These are phyloP conservation scores for Oeneis ivallda DNA, from an alignment of 2,888 invertebrate genomes.

Conservation along the genomic window DNA sequence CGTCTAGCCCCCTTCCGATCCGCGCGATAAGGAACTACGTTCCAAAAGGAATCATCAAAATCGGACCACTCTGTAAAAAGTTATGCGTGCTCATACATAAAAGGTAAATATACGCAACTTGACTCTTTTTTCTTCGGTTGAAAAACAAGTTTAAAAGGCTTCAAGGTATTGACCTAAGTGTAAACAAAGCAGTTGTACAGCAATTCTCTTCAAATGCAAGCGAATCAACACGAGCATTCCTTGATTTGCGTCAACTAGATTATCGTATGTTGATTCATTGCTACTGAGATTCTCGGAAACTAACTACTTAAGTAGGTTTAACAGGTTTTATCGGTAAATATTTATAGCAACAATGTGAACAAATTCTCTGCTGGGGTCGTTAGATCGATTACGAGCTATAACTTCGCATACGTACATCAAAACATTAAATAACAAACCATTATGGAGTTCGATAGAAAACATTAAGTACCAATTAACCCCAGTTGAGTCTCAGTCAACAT, in stretches of 20 bases:
- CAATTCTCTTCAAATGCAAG: too few relatives aligned
- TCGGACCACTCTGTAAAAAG: too few relatives aligned
- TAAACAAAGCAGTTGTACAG: conserved; percentile 8
- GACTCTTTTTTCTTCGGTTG: too few relatives aligned
- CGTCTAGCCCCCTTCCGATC: too few relatives aligned
- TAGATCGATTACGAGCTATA: neutral
- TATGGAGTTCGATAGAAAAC: conserved; percentile 20
- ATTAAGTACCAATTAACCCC: conserved; percentile 38
- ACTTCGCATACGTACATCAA: neutral
- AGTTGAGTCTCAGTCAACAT: conserved; percentile 31
- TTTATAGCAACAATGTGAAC: neutral
- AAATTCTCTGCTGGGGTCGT: neutral
- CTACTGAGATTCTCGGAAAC: conserved; percentile 19
- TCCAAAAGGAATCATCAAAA: too few relatives aligned
- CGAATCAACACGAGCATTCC: neutral
- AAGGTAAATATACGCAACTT: too few relatives aligned
- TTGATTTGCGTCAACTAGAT: neutral
- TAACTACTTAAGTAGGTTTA: conserved; percentile 19
- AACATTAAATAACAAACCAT: neutral
- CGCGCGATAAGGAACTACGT: too few relatives aligned
- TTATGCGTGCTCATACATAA: too few relatives aligned
- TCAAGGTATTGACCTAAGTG: neutral
- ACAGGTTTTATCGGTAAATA: conserved; percentile 22
- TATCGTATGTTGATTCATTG: conserved; percentile 19
- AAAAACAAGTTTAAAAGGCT: conserved; percentile 14